These are phyloP conservation scores for Oophaga pumilio DNA, from an alignment of 2,113 vertebrate species.

Conservation along the genomic window DNA sequence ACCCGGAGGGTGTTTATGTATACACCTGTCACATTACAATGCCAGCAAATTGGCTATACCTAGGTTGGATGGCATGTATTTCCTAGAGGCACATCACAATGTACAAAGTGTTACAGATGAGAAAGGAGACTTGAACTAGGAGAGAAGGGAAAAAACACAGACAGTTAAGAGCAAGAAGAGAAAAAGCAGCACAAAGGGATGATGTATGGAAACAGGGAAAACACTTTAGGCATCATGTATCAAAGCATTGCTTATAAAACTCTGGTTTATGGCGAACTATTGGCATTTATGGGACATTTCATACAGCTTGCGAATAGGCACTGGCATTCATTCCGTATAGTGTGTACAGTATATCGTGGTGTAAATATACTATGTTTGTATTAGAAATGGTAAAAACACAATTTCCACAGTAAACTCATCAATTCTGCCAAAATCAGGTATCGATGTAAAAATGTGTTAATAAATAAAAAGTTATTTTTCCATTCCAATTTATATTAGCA, in stretches of 20 bases:
- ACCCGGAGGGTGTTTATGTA: not conserved
- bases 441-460: not conserved
- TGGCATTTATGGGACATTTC: not conserved
- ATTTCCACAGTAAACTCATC: not conserved
- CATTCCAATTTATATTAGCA: not conserved
- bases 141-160: constrained; percentile 71
- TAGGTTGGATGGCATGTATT: constrained; percentile 68
- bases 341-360: not conserved
- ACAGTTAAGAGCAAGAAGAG: constrained; percentile 67
- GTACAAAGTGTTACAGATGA: constrained; percentile 69
- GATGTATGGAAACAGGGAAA: constrained; percentile 1
- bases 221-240: not conserved
- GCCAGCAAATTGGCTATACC: constrained; percentile 70
- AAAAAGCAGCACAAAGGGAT: constrained; percentile 1
- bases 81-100: constrained; percentile 70
- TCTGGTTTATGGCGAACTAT: not conserved
- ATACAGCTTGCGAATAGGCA: not conserved
- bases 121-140: constrained; percentile 76
- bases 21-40: constrained; percentile 60
- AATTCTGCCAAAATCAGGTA: not conserved
- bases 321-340: not conserved
- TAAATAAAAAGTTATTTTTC: not conserved
- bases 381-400: not conserved
- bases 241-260: not conserved
- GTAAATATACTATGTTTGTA: not conserved